Base-by-base conservation (phyloP, 2,797 vertebrate genomes). In the Coendou prehensilis region DNA sequence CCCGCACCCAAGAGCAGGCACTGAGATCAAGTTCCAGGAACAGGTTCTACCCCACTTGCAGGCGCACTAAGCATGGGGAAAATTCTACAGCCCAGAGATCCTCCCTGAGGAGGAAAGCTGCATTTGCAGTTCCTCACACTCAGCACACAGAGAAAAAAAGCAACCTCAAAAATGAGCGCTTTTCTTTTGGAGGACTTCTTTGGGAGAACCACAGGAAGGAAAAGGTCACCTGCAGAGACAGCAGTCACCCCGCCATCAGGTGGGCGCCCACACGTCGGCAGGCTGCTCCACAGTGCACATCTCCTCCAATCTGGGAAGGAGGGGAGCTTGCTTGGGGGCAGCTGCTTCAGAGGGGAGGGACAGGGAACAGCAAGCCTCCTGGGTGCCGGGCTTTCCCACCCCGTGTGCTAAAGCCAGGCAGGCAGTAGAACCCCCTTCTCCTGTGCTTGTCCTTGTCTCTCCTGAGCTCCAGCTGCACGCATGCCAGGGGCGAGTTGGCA, bases 291-390 rank as follows among this genome's bases (percentile, higher is more conserved):
- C 85, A 96, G 81, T 79, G 92, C 26, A 67, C 88, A 81, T 87
- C 26, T 41, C 86, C 86, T 91, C 86, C 61, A 89, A 87, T 96
- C 96, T 93, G 87, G 93, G 96, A 93, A 97, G 97, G 89, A 83
- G 41, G 88, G 93, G 97, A 97, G 93, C 94, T 81, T 0, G 3
- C 81, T 50, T 86, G 71, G 87, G 95, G 98, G 96, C 95, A 96
- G 95, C 89, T 96, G 96, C 97, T 93, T 96, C 83, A 87, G 96
- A 97, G 93, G 41, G 84, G 93, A 89, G 95, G 81, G 85, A 94
- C 81, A 87, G 85, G 9, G 96, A 96, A 97, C 96, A 95, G 97
- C 97, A 96, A 82, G 84, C 78, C 96, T 91, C 47, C 90, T 76
- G 76, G 93, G 61, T 73, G 20, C 37, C 26, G 69, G 97, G 94